These are phyloP conservation scores for Anastatus disparis DNA, from an alignment of 1,140 invertebrate genomes.

Conservation along the genomic window DNA sequence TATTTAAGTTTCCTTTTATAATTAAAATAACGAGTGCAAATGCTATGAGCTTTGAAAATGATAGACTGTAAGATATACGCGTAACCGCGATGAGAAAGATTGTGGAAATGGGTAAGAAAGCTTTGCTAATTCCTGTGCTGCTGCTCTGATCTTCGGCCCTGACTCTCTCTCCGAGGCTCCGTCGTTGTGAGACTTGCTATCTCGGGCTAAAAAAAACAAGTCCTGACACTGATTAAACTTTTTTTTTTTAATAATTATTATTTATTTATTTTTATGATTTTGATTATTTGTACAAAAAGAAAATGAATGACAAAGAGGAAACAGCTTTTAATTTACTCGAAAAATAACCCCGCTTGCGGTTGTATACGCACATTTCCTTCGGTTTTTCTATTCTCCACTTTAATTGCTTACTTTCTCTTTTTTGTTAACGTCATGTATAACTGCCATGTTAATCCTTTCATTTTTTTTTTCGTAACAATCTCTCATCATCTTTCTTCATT, in stretches of 20 bases:
- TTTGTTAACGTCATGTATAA: slow-evolving; percentile 27
- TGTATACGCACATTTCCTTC: slow-evolving; percentile 52
- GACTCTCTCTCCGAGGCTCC: slow-evolving; percentile 65
- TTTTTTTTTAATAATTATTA: slow-evolving; percentile 40
- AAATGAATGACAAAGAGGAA: slow-evolving; percentile 39
- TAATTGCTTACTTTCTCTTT: slow-evolving; percentile 27
- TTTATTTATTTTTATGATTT: slow-evolving; percentile 1
- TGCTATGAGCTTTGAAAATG: too few species aligned
- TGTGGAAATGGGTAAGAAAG: slow-evolving; percentile 38
- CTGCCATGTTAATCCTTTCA: slow-evolving; percentile 33
- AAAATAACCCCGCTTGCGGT: slow-evolving; percentile 61
- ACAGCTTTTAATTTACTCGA: slow-evolving; percentile 49
- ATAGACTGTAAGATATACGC: slow-evolving; percentile 5
- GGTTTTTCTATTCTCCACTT: slow-evolving; percentile 29
- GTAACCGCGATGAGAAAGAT: slow-evolving; percentile 19
- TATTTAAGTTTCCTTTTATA: too few species aligned
- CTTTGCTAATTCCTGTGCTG: slow-evolving; percentile 60
- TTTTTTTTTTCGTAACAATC: slow-evolving; percentile 35
- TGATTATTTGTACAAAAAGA: slow-evolving; percentile 39
- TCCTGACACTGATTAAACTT: slow-evolving; percentile 37
- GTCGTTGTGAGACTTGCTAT: slow-evolving; percentile 52
- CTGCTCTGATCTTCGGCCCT: slow-evolving; percentile 65
- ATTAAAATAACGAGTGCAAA: too few species aligned
- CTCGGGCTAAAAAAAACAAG: slow-evolving; percentile 46
- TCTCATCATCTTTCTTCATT: slow-evolving; percentile 30